These are phyloP conservation scores for Trialeurodes vaporariorum DNA, from an alignment of 1,140 invertebrate species.

Conservation along the genomic window DNA sequence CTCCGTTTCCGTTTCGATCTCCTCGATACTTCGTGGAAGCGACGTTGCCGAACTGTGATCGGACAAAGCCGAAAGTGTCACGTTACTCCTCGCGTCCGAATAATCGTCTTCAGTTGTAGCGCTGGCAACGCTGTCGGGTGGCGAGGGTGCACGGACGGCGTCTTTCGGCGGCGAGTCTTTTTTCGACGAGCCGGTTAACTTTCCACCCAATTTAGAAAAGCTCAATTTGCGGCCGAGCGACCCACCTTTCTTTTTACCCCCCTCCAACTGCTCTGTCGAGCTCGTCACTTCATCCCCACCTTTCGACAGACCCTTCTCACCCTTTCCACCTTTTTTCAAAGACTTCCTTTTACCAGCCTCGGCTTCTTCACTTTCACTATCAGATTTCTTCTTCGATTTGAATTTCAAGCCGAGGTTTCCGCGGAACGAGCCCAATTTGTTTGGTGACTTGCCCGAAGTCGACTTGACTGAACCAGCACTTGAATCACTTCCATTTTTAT, in stretches of 20 bases:
- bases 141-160: not conserved
- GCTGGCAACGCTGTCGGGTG: not conserved
- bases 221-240: not conserved
- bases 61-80: not conserved
- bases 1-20: not conserved
- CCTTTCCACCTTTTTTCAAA: not conserved
- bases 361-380: not conserved
- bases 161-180: not conserved
- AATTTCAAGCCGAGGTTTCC: not conserved
- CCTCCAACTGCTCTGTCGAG: not conserved
- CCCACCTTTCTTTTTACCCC: not conserved
- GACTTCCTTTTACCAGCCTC: not conserved
- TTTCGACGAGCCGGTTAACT: not conserved
- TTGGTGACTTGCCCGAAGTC: not conserved
- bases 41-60: not conserved
- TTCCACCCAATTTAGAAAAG: no score
- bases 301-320: no score
- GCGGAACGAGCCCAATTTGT: not conserved
- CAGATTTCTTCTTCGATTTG: slow-evolving; percentile 5
- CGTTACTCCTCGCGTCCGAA: not conserved
- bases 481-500: no score
- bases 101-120: not conserved
- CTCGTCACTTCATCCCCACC: not conserved
- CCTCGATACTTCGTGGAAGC: not conserved
- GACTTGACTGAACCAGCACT: not conserved